Conservation (phyloP, 2,888 invertebrate genomes). For the Drosophila niveifrons region DNA sequence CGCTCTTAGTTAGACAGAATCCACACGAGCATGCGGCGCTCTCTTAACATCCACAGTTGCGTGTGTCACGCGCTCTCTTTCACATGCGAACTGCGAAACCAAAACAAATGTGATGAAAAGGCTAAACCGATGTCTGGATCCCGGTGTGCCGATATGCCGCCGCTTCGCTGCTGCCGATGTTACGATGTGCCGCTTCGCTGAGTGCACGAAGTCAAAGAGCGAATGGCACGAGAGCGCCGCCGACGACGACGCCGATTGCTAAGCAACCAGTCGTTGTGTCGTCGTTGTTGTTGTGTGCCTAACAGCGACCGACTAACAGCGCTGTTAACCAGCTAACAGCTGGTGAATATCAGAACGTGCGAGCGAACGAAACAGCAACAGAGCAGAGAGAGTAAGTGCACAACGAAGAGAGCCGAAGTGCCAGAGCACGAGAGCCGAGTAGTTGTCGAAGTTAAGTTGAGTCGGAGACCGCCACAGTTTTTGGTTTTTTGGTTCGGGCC, state of each 20-base stretch:
- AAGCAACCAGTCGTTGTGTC: conserved; percentile 59
- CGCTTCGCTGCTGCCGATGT: conserved; percentile 2
- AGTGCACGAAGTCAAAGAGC: conserved; percentile 48
- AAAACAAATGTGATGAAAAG: conserved; percentile 82
- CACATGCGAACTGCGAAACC: conserved; percentile 76
- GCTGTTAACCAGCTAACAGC: conserved; percentile 49
- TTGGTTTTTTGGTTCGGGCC: conserved; percentile 64
- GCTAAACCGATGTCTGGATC: conserved; percentile 48
- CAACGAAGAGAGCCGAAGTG: conserved; percentile 35
- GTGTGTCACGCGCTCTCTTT: conserved; percentile 11
- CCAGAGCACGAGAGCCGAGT: conserved; percentile 37
- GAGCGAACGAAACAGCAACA: conserved; percentile 25
- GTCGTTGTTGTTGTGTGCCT: conserved; percentile 40
- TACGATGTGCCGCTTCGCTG: conserved; percentile 45
- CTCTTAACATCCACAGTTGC: conserved; percentile 68
- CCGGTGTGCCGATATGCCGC: conserved; percentile 38
- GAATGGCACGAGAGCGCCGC: conserved; percentile 38
- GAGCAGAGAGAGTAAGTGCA: conserved; percentile 16
- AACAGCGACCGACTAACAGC: conserved; percentile 41
- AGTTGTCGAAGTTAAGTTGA: conserved; percentile 58
- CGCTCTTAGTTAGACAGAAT: conserved; percentile 64
- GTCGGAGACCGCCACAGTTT: conserved; percentile 71
- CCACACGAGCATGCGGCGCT: conserved; percentile 45
- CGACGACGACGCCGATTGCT: conserved; percentile 36
- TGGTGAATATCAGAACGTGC: conserved; percentile 27